Percentiles rank a stretch among this genome's conserved stretches.
Conservation (phyloP, 2,888 invertebrate genomes). For the Thereva unica region DNA sequence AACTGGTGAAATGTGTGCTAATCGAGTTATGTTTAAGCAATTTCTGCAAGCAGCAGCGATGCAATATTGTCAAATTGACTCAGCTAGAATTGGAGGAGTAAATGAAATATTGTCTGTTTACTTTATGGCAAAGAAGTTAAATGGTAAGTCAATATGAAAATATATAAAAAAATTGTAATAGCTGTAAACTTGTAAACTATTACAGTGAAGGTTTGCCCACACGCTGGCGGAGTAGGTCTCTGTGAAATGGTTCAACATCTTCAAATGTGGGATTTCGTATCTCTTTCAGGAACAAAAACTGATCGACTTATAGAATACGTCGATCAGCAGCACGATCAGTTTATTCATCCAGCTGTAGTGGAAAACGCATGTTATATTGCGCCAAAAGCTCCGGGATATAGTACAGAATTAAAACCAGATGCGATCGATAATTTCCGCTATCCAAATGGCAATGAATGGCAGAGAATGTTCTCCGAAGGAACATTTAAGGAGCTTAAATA, state of each 20-base stretch:
- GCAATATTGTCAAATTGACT: slow-evolving; percentile 89
- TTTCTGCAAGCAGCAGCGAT: slow-evolving; percentile 79
- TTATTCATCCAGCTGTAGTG: slow-evolving; percentile 72
- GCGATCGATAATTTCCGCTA: slow-evolving; percentile 72
- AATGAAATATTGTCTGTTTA: slow-evolving; percentile 88
- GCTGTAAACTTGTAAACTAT: slow-evolving; percentile 29
- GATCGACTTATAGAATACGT: slow-evolving; percentile 82
- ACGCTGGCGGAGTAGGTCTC: slow-evolving; percentile 92
- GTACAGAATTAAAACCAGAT: slow-evolving; percentile 73
- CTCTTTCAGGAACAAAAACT: slow-evolving; percentile 71
- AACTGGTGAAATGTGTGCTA: slow-evolving; percentile 90
- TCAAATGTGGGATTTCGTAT: slow-evolving; percentile 84
- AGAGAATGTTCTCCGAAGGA: slow-evolving; percentile 46
- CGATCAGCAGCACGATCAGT: slow-evolving; percentile 90
- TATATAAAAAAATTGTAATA: too few relatives aligned
- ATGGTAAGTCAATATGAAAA: slow-evolving; percentile 61
- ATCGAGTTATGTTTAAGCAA: slow-evolving; percentile 91
- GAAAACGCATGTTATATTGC: slow-evolving; percentile 73
- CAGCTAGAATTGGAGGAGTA: slow-evolving; percentile 83
- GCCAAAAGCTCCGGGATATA: slow-evolving; percentile 81
- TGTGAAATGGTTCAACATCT: slow-evolving; percentile 94
- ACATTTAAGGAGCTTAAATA: slow-evolving; percentile 22
- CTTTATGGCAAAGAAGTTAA: slow-evolving; percentile 84
- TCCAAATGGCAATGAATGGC: slow-evolving; percentile 80
- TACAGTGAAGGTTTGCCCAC: slow-evolving; percentile 88